Evolutionary conservation across 2,888 invertebrate genomes (phyloP).

Genomic region (Tortrix viridana): DNA sequence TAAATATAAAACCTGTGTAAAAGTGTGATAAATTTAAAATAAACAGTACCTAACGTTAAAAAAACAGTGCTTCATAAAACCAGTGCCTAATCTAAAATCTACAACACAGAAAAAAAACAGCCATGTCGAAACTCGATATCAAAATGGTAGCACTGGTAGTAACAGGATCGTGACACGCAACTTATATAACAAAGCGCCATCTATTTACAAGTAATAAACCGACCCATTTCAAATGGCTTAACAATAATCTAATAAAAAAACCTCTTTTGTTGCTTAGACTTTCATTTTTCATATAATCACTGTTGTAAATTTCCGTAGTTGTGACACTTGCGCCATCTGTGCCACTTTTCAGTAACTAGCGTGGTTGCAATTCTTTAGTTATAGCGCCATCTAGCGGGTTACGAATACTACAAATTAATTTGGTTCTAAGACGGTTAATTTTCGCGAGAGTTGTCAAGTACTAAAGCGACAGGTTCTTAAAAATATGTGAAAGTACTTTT

Average conservation of each 20-base stretch:
- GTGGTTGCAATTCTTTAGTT: neutral
- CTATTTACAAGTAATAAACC: neutral
- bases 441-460: too few relatives aligned
- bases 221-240: neutral
- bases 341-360: neutral
- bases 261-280: too few relatives aligned
- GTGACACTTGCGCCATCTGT: neutral
- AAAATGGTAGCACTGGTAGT: neutral
- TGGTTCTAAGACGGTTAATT: too few relatives aligned
- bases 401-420: neutral
- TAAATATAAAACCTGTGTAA: too few relatives aligned
- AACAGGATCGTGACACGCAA: neutral
- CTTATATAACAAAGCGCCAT: conserved; percentile 5
- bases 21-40: too few relatives aligned
- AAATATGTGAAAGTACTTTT: too few relatives aligned
- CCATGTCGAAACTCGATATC: neutral
- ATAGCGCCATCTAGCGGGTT: neutral
- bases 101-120: neutral
- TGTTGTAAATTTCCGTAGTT: neutral
- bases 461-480: too few relatives aligned
- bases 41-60: too few relatives aligned
- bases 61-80: too few relatives aligned
- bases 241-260: too few relatives aligned
- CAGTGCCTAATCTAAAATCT: too few relatives aligned
- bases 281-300: too few relatives aligned